These are phyloP conservation scores for Illadopsis cleaveri DNA, from an alignment of 2,113 vertebrate species.

Conservation along the genomic window DNA sequence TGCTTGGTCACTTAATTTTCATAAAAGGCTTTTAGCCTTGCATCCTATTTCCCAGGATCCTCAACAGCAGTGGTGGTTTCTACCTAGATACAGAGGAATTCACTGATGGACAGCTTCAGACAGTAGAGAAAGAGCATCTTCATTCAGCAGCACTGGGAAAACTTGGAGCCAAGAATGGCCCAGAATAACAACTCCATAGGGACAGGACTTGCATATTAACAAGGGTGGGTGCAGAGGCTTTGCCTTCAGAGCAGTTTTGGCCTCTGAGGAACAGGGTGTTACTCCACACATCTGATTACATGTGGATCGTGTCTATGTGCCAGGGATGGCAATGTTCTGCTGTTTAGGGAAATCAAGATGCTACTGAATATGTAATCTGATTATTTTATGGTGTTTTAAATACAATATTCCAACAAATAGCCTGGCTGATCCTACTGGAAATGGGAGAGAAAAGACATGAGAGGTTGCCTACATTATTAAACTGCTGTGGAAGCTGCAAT, in stretches of 20 bases:
- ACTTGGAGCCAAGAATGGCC: neutral
- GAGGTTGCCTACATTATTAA: neutral
- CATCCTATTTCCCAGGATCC: conserved; percentile 5
- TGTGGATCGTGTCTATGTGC: neutral
- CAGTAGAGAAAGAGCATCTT: conserved; percentile 11
- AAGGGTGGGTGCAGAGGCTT: neutral
- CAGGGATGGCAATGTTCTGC: neutral
- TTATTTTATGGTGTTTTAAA: neutral
- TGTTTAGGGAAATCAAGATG: neutral
- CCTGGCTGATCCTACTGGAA: neutral
- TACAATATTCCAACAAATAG: neutral
- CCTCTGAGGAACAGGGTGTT: neutral
- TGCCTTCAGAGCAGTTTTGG: neutral
- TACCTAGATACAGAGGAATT: conserved; percentile 25
- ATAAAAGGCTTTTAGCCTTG: conserved; percentile 4
- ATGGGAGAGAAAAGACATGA: neutral
- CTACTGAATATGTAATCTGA: neutral
- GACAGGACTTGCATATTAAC: conserved; percentile 34
- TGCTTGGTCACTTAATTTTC: neutral
- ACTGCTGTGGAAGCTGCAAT: neutral
- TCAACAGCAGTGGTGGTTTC: neutral
- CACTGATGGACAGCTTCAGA: neutral
- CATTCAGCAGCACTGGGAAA: conserved; percentile 1
- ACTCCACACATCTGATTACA: neutral
- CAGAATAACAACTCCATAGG: neutral